These are phyloP conservation scores for Lepidurus couesii DNA, from an alignment of 1,140 invertebrate species.

Conservation along the genomic window DNA sequence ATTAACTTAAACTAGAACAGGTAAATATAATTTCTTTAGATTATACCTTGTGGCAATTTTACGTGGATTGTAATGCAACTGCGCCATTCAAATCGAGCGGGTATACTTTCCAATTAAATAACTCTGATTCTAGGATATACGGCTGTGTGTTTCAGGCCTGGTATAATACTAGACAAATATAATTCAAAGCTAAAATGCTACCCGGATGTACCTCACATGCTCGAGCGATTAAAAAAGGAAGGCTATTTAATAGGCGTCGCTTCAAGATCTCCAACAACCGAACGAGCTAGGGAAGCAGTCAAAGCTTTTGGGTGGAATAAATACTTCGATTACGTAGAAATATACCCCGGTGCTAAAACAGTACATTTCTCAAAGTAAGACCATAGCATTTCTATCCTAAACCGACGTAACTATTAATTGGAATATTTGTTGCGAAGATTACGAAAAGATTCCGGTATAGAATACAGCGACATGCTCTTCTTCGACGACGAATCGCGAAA, in stretches of 20 bases:
- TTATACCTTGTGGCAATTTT: not conserved
- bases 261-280: not conserved
- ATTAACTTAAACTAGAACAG: not conserved
- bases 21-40: not conserved
- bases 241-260: not conserved
- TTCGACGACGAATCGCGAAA: not conserved
- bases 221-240: not conserved
- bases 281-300: not conserved
- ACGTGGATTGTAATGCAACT: conserved; percentile 1
- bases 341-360: conserved; percentile 6
- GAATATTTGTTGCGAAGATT: not conserved
- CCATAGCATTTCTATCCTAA: not conserved
- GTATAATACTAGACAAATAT: not conserved
- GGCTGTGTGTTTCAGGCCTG: not conserved
- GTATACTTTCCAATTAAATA: not conserved
- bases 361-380: not conserved
- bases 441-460: not conserved
- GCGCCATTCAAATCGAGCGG: not conserved
- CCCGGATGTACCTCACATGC: not conserved
- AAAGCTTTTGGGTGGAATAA: not conserved
- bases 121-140: not conserved
- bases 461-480: not conserved
- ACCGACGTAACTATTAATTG: not conserved
- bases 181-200: not conserved
- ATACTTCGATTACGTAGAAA: conserved; percentile 14